Evolutionary conservation across 2,797 vertebrate genomes (phyloP), one percentile per base, ranked within the genome.

Genomic region (Cuculus canorus): DNA sequence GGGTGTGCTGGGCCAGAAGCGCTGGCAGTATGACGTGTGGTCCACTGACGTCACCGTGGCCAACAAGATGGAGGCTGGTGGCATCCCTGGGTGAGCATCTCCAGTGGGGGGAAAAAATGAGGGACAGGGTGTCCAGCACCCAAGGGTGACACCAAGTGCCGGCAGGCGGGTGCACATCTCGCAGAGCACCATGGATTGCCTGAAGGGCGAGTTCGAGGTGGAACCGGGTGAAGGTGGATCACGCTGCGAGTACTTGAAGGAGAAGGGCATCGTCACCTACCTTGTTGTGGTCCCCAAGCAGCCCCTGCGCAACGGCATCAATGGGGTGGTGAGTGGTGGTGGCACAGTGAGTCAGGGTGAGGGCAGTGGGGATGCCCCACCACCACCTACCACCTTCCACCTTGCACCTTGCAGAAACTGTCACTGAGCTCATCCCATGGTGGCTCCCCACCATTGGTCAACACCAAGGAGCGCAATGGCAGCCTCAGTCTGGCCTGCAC

Each of bases 1-100:
- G 1, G 99, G 99, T 1, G 99, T 99, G 22, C 98, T 99, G 25
- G 99, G 99, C 24, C 99, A 99, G 98, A 99, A 99, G 94, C 98
- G 99, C 63, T 99, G 99, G 99, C 99, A 99, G 97, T 99, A 99
- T 25, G 99, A 99, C 1, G 99, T 99, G 43, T 99, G 99, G 99
- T 99, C 99, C 59, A 99, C 99, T 1, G 99, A 99, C 0, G 99
- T 99, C 94, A 99, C 99, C 0, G 98, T 99, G 54, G 99, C 99
- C 93, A 99, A 99, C 97, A 99, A 99, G 97, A 99, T 99, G 99
- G 99, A 99, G 91, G 99, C 99, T 0, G 99, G 99, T 0, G 99
- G 99, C 82, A 99, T 99, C 90, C 99, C 99, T 0, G 99, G 99
- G 99, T 99, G 93, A 97, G 97, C n/a, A 85, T 65, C 81, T 22